Base-by-base conservation (phyloP, 1,140 invertebrate genomes). In the Acromyrmex echinatior region DNA sequence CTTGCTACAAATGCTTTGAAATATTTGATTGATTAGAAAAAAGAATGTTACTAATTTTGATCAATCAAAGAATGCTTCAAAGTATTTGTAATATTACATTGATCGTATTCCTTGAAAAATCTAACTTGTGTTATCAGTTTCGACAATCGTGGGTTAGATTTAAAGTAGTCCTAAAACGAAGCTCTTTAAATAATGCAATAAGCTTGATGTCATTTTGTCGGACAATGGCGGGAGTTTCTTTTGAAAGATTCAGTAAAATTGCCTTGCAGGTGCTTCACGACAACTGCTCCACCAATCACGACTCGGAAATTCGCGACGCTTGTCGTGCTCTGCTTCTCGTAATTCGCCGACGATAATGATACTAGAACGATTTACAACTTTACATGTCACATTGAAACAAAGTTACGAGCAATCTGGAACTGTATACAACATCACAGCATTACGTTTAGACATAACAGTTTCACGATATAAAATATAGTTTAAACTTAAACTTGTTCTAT, bases 161-260 rank as follows among this genome's bases (percentile, higher is more conserved):
- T 91, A 92, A 93, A 92, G 87, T 88, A 87, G 77, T 90, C 92
- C 92, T 93, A 91, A 94, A 94, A 91, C 90, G 91, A 89, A 89
- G 91, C 92, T 95, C 94, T 95, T 95, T 95, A 95, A 95, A 95
- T 95, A 95, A 95, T 95, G 93, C 93, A 95, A 95, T 95, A 95
- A 95, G 91, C 92, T 90, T 95, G 92, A 95, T 95, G 94, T 94
- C 92, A 95, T 95, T 68, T 95, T 94, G 90, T 91, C 87, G 92
- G 92, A 95, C 94, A 95, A 95, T 95, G 74, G 45, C 5, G 84
- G 79, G 82, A 71, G 88, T 80, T 87, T 90, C 91, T 93, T 93
- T 94, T 91, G 92, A 86, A 91, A 90, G 86, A 88, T 85, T 86
- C 86, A 71, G 73, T 84, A 88, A 93, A 93, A 93, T 93, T 93